Evolutionary conservation across 2,113 vertebrate species (phyloP).

Genomic region (Tenrec ecaudatus): DNA sequence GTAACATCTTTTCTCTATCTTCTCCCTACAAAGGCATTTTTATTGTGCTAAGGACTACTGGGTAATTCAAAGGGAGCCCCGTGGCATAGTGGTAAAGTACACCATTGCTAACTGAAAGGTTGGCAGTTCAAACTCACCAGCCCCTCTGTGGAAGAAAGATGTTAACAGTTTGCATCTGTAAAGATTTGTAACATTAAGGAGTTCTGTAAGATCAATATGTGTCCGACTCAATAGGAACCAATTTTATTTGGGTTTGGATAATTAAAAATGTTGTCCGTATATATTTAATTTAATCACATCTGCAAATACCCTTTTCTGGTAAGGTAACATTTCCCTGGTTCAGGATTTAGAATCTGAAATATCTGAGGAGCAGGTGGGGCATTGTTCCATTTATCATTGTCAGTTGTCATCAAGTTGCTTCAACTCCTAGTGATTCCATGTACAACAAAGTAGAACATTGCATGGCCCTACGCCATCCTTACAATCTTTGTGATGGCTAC

Average conservation of each 20-base stretch:
- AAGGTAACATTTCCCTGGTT: neutral
- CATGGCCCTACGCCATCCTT: too few species aligned
- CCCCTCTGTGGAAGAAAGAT: neutral
- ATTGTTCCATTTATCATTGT: neutral
- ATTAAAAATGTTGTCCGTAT: neutral
- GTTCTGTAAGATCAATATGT: neutral
- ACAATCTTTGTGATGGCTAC: too few species aligned
- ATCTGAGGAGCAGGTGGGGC: neutral
- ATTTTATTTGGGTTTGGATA: slow-evolving; percentile 13
- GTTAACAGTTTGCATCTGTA: neutral
- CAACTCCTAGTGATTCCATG: too few species aligned
- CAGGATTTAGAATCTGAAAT: neutral
- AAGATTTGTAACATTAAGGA: neutral
- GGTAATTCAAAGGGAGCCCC: neutral
- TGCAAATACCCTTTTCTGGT: neutral
- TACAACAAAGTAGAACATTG: too few species aligned
- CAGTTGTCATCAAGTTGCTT: too few species aligned
- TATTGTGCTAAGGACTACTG: neutral
- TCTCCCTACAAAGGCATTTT: neutral
- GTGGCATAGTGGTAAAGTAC: neutral
- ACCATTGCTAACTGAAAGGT: neutral
- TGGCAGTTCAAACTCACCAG: neutral
- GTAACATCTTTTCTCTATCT: neutral
- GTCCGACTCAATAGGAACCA: neutral
- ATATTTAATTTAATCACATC: neutral